phyloP scores from a whole-genome alignment of 2,888 invertebrate genomes.

The Rhorus exstirpatorius region DNA sequence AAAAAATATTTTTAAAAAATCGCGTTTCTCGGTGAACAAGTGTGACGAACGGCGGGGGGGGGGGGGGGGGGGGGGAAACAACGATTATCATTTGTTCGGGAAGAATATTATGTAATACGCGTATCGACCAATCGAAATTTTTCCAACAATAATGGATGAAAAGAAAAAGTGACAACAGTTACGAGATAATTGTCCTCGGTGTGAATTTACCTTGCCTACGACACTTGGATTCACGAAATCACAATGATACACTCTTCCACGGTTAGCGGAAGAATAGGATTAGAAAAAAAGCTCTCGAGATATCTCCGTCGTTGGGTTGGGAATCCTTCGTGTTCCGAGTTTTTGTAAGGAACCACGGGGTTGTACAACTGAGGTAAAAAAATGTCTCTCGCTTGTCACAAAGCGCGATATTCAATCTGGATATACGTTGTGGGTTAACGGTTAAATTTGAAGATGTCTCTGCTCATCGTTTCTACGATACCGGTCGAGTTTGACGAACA shows the following conservation, averaged over 20 bases:
- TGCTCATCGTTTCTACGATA: neutral
- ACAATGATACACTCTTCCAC: constrained; percentile 3
- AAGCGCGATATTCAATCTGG: neutral
- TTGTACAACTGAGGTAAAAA: too few species aligned
- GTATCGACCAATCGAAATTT: constrained; percentile 8
- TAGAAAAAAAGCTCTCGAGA: neutral
- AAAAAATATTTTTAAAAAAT: neutral
- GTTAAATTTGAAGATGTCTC: neutral
- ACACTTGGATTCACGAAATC: constrained; percentile 23
- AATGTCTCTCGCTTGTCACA: neutral
- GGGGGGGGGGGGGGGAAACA: neutral
- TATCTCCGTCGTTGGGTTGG: too few species aligned
- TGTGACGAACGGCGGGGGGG: too few species aligned
- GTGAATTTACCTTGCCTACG: constrained; percentile 29
- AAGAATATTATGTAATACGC: constrained; percentile 34
- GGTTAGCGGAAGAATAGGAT: constrained; percentile 8
- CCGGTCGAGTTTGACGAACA: neutral
- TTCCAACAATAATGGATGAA: neutral
- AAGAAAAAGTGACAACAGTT: neutral
- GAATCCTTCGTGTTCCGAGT: too few species aligned
- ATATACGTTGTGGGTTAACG: neutral
- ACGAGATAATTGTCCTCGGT: neutral
- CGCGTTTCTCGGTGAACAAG: too few species aligned
- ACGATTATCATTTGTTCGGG: neutral
- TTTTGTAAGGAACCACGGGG: too few species aligned